Percentiles rank a stretch among this genome's conserved stretches.
Conservation (phyloP, 2,113 vertebrate species). For the Notothenia coriiceps region DNA sequence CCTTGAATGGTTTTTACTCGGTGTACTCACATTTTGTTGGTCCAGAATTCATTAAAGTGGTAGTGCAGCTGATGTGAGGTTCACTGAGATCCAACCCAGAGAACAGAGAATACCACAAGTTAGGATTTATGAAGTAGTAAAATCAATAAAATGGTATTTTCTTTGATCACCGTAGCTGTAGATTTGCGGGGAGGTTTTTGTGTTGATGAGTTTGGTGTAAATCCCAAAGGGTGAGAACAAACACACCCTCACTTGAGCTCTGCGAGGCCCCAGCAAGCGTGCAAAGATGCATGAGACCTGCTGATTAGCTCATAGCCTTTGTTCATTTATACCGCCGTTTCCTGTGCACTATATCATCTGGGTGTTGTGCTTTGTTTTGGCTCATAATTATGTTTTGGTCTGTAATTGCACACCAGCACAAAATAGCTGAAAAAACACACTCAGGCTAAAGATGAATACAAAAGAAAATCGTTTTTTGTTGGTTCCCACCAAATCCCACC, state of each 20-base stretch:
- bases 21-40: constrained; percentile 14
- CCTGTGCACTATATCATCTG: neutral
- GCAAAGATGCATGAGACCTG: neutral
- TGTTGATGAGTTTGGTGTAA: constrained; percentile 31
- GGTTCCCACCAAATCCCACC: constrained; percentile 3
- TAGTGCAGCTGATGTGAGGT: neutral
- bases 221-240: constrained; percentile 25
- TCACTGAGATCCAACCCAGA: neutral
- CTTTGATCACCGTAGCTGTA: constrained; percentile 34
- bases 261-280: constrained; percentile 4
- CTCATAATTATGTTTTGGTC: constrained; percentile 24
- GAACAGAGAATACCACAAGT: neutral
- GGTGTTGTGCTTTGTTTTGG: constrained; percentile 15
- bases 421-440: neutral
- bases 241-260: constrained; percentile 49
- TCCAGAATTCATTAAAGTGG: constrained; percentile 16
- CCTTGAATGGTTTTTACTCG: neutral
- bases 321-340: constrained; percentile 18
- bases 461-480: constrained; percentile 9
- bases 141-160: constrained; percentile 28
- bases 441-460: neutral
- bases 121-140: constrained; percentile 40
- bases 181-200: constrained; percentile 35
- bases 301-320: constrained; percentile 30
- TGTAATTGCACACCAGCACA: constrained; percentile 18